Evolutionary conservation across 2,797 vertebrate species (phyloP).

Genomic region (Mormyrops attenuatus): DNA sequence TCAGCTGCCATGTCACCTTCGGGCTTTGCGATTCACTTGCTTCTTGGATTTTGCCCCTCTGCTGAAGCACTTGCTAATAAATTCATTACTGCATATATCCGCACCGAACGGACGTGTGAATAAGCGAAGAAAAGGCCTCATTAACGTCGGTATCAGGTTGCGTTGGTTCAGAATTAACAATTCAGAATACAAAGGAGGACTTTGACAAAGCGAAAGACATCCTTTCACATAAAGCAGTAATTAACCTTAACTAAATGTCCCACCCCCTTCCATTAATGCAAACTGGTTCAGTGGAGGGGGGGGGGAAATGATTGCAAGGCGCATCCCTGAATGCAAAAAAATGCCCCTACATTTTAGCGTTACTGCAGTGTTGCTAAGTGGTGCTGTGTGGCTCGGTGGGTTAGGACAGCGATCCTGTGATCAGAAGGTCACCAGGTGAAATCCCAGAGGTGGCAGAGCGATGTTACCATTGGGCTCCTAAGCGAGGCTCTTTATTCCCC

Average conservation of each 20-base stretch:
- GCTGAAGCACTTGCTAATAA: neutral
- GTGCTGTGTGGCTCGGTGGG: neutral
- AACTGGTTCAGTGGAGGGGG: neutral
- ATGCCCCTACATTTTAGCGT: neutral
- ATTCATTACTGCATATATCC: neutral
- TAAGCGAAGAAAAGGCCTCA: neutral
- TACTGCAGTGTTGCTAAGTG: neutral
- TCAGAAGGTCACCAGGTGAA: neutral
- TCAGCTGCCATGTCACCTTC: neutral
- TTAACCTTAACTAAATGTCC: neutral
- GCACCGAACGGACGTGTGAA: neutral
- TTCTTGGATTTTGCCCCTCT: neutral
- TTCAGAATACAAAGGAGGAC: neutral
- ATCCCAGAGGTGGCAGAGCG: neutral
- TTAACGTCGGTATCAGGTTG: neutral
- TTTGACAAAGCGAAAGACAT: neutral
- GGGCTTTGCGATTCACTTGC: neutral
- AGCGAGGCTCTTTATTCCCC: neutral
- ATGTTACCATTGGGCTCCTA: neutral
- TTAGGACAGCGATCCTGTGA: neutral
- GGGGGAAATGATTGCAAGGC: neutral
- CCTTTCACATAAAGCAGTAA: neutral
- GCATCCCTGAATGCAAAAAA: neutral
- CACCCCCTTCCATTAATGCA: neutral
- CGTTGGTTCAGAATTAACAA: neutral